Conservation (phyloP, 2,113 vertebrate species). For the Numenius arquata region DNA sequence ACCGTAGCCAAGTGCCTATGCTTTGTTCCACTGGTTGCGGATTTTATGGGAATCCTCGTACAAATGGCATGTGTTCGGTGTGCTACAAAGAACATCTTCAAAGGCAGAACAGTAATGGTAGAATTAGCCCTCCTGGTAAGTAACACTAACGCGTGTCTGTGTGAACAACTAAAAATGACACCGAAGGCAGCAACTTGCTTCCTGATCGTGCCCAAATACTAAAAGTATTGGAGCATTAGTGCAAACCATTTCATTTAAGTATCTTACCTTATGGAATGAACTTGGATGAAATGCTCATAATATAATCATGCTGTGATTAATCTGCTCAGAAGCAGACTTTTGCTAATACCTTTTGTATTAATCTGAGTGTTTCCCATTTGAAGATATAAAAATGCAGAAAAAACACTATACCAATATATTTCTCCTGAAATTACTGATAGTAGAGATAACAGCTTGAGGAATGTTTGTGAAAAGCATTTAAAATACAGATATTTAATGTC, state of each 20-base stretch:
- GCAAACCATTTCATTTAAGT: not conserved
- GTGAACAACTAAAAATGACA: not conserved
- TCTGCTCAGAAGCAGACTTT: not conserved
- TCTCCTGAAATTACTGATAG: not conserved
- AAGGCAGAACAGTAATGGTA: conserved; percentile 83
- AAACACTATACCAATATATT: not conserved
- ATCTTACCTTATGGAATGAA: not conserved
- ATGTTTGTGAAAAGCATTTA: not conserved
- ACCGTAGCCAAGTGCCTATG: conserved; percentile 88
- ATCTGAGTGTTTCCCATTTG: not conserved
- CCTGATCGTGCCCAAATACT: not conserved
- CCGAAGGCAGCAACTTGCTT: not conserved
- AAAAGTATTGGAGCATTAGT: not conserved
- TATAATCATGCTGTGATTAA: not conserved
- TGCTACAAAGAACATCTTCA: conserved; percentile 92
- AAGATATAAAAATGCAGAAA: not conserved
- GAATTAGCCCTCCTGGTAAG: conserved; percentile 87
- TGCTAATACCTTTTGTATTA: not conserved
- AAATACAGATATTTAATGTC: not conserved
- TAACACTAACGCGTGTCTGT: not conserved
- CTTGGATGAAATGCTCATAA: not conserved
- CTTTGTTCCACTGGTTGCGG: conserved; percentile 89
- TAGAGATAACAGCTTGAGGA: not conserved
- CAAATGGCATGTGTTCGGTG: conserved; percentile 88
- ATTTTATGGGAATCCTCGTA: conserved; percentile 88